Evolutionary conservation across 2,797 vertebrate genomes (phyloP).

Genomic region (Ambastaia sidthimunki): DNA sequence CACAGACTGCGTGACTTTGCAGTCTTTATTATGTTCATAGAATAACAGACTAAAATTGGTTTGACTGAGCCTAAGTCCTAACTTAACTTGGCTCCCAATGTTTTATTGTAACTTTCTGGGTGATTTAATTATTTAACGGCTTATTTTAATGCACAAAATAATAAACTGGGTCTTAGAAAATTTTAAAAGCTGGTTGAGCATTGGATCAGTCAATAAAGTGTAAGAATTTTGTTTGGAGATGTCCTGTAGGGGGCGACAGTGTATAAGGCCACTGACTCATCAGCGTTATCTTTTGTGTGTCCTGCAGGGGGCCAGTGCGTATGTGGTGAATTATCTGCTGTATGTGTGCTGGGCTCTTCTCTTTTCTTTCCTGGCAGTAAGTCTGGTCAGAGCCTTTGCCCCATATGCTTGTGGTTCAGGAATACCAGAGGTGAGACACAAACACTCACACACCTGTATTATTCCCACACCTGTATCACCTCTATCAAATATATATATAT

Average conservation of each 20-base stretch:
- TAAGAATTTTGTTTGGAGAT: not conserved
- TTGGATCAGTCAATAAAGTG: not conserved
- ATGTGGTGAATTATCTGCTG: slow-evolving; percentile 91
- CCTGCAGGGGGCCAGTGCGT: slow-evolving; percentile 87
- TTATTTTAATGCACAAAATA: too few relatives aligned
- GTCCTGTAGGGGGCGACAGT: slow-evolving; percentile 12
- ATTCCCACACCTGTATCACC: not conserved
- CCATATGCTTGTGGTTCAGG: slow-evolving; percentile 97
- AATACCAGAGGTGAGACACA: slow-evolving; percentile 89
- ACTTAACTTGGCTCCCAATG: too few relatives aligned
- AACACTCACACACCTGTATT: not conserved
- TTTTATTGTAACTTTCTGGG: too few relatives aligned
- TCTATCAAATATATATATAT: not conserved
- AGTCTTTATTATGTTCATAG: too few relatives aligned
- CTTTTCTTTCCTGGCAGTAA: slow-evolving; percentile 90
- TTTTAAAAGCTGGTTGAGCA: not conserved
- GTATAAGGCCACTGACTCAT: slow-evolving; percentile 20
- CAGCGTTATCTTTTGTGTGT: slow-evolving; percentile 24
- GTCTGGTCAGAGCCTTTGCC: slow-evolving; percentile 90
- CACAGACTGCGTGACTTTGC: too few relatives aligned
- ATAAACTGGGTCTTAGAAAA: too few relatives aligned
- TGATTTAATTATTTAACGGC: too few relatives aligned
- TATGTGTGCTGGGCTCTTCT: slow-evolving; percentile 91
- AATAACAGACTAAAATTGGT: too few relatives aligned
- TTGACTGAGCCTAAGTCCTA: too few relatives aligned